Conservation (phyloP, 2,113 vertebrate species). For the Sprattus sprattus region DNA sequence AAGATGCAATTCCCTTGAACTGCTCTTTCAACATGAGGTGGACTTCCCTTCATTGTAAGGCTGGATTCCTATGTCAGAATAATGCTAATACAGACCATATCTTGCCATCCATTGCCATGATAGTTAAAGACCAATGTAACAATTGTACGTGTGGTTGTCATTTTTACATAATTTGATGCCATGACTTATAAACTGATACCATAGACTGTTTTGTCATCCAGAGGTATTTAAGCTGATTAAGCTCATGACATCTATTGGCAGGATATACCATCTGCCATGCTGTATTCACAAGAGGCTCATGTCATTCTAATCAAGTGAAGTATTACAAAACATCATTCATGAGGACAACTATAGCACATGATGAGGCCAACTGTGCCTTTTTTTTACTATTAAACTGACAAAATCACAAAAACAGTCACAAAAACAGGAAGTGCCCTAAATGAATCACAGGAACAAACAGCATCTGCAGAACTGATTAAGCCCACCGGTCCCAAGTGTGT, state of each 20-base stretch:
- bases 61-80: not conserved
- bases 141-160: too few relatives aligned
- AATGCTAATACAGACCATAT: not conserved
- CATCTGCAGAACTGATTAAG: constrained; percentile 4
- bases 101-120: too few relatives aligned
- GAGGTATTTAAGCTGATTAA: not conserved
- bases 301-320: too few relatives aligned
- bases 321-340: too few relatives aligned
- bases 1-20: too few relatives aligned
- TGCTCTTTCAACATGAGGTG: too few relatives aligned
- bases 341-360: not conserved
- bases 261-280: not conserved
- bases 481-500: not conserved
- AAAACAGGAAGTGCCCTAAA: constrained; percentile 16
- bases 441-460: not conserved
- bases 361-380: not conserved
- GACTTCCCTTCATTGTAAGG: not conserved
- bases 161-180: too few relatives aligned
- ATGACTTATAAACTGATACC: not conserved
- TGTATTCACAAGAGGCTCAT: too few relatives aligned
- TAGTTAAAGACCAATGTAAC: too few relatives aligned
- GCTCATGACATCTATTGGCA: not conserved
- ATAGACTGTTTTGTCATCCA: not conserved
- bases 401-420: not conserved
- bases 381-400: not conserved